Conservation (phyloP, 1,140 invertebrate genomes). For the Magallana angulata region DNA sequence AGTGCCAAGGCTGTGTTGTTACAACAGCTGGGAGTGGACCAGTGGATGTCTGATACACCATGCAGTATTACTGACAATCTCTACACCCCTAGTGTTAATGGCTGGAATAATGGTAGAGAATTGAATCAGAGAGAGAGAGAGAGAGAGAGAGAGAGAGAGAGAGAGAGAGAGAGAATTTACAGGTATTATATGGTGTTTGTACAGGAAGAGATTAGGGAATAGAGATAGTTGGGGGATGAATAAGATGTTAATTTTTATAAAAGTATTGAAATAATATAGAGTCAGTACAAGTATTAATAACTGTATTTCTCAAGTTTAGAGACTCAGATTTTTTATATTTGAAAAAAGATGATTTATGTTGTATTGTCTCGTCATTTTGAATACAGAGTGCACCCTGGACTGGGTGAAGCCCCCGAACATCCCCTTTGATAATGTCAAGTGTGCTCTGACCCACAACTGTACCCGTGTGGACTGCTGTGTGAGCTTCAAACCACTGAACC, state of each 20-base stretch:
- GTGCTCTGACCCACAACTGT: constrained; percentile 7
- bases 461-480: constrained; percentile 23
- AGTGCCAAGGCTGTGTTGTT: constrained; percentile 29
- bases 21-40: constrained; percentile 9
- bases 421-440: not conserved
- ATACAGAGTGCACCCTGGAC: not conserved
- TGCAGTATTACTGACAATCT: not conserved
- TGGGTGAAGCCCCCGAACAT: not conserved
- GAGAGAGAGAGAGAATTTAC: too few relatives aligned
- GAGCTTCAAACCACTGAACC: constrained; percentile 17
- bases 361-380: not conserved
- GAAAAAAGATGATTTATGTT: not conserved
- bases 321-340: too few relatives aligned
- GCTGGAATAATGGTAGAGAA: constrained; percentile 35
- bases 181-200: too few relatives aligned
- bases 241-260: too few relatives aligned
- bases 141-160: too few relatives aligned
- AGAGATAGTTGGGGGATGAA: too few relatives aligned
- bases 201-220: too few relatives aligned
- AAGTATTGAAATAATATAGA: too few relatives aligned
- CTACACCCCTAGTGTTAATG: constrained; percentile 7
- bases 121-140: not conserved
- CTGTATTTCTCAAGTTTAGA: too few relatives aligned
- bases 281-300: too few relatives aligned
- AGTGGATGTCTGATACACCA: not conserved